phyloP scores from a whole-genome alignment of 2,888 invertebrate species.

The Linhomoeus sp. region DNA sequence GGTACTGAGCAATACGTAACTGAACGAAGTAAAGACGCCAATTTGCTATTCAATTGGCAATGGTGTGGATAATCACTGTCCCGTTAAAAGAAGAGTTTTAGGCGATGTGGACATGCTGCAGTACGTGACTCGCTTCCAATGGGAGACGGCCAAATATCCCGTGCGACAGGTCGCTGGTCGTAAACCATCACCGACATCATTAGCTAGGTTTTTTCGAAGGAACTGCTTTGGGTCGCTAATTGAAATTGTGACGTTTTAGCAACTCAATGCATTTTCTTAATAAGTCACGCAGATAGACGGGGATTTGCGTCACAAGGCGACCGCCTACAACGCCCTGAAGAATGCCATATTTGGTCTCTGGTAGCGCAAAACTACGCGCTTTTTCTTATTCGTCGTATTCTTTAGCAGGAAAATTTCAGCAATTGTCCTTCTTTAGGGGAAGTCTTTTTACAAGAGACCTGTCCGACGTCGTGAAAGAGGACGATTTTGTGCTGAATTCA shows the following conservation, averaged over 20 bases:
- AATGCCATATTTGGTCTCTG: slow-evolving; percentile 83
- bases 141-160: slow-evolving; percentile 99
- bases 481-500: slow-evolving; percentile 93
- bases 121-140: slow-evolving; percentile 91
- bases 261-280: slow-evolving; percentile 36
- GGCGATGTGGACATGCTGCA: slow-evolving; percentile 80
- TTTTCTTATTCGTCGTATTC: slow-evolving; percentile 3
- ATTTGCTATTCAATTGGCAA: no score
- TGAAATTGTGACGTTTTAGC: background rate
- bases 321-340: slow-evolving; percentile 87
- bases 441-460: slow-evolving; percentile 85
- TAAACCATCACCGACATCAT: slow-evolving; percentile 93
- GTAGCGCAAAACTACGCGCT: slow-evolving; percentile 95
- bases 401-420: background rate
- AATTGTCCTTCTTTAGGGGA: slow-evolving; percentile 39
- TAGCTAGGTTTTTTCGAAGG: slow-evolving; percentile 50
- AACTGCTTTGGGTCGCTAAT: background rate
- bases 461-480: slow-evolving; percentile 89
- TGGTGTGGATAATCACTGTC: no score
- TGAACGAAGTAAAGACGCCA: no score
- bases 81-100: no score
- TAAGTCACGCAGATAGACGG: slow-evolving; percentile 87
- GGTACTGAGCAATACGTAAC: no score
- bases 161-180: slow-evolving; percentile 92
- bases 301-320: slow-evolving; percentile 84